These are phyloP conservation scores for Hetaerina americana DNA, from an alignment of 1,140 invertebrate species.

Conservation along the genomic window DNA sequence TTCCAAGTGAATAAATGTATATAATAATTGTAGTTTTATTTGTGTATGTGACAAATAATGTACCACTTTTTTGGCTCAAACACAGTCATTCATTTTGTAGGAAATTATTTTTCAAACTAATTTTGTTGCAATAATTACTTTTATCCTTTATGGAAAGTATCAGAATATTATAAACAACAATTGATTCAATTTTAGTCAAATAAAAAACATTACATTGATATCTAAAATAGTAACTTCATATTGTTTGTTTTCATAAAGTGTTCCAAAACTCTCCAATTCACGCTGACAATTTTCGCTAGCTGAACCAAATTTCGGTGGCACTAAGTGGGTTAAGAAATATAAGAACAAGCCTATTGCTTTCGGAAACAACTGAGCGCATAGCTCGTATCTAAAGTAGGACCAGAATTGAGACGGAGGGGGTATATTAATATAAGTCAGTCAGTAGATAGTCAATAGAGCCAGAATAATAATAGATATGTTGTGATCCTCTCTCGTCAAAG, in stretches of 20 bases:
- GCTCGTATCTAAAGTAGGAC: no score
- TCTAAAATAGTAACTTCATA: no score
- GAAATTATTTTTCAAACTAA: neutral
- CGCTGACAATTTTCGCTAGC: no score
- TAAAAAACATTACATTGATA: neutral
- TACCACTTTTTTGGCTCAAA: neutral
- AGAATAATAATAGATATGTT: no score
- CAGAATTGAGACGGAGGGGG: no score
- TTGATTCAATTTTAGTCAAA: neutral
- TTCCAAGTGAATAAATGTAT: neutral
- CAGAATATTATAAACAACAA: neutral
- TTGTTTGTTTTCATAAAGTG: no score
- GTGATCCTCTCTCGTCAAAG: no score
- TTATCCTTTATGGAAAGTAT: neutral
- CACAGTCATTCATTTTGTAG: neutral
- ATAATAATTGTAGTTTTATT: neutral
- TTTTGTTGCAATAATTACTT: neutral
- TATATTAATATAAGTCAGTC: no score
- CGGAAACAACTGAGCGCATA: no score
- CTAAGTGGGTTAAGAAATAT: neutral
- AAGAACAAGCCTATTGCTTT: no score
- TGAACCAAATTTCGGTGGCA: neutral
- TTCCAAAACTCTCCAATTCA: no score
- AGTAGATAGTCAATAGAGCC: no score
- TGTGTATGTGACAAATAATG: neutral